phyloP scores from a whole-genome alignment of 1,140 invertebrate genomes.

The Zaprionus camerounensis region DNA sequence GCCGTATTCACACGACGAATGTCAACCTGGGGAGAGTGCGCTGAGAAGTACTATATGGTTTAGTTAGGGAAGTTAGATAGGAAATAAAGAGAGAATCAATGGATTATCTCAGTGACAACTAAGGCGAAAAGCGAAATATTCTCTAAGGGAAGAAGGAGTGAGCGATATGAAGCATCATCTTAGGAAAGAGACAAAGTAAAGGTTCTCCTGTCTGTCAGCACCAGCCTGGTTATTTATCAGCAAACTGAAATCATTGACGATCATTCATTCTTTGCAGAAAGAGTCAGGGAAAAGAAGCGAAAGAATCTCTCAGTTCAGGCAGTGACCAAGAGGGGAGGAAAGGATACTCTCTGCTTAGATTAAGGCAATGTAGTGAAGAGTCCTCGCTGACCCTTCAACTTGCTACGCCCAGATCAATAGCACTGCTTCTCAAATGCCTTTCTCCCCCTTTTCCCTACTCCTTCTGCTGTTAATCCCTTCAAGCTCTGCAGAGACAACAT shows the following conservation, averaged over 20 bases:
- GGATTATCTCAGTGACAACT: not conserved
- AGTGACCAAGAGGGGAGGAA: too few species aligned
- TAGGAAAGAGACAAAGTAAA: too few species aligned
- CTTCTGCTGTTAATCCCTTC: not conserved
- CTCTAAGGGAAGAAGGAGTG: too few species aligned
- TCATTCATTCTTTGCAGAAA: too few species aligned
- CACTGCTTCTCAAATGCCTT: not conserved
- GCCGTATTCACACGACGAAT: slow-evolving; percentile 8
- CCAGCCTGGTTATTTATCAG: too few species aligned
- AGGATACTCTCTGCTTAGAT: too few species aligned
- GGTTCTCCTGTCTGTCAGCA: too few species aligned
- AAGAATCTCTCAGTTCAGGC: too few species aligned
- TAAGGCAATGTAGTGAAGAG: not conserved
- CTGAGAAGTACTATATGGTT: not conserved
- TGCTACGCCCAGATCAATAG: not conserved
- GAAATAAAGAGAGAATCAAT: not conserved
- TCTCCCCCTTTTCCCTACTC: not conserved
- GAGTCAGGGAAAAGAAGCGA: not conserved
- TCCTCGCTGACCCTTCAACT: not conserved
- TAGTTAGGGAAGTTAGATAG: not conserved
- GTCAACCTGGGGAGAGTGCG: not conserved
- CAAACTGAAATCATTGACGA: too few species aligned
- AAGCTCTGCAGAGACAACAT: slow-evolving; percentile 29
- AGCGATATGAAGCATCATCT: too few species aligned
- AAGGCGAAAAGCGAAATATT: not conserved